Base-by-base conservation (phyloP, 2,113 vertebrate species). In the Ardeotis arabs region DNA sequence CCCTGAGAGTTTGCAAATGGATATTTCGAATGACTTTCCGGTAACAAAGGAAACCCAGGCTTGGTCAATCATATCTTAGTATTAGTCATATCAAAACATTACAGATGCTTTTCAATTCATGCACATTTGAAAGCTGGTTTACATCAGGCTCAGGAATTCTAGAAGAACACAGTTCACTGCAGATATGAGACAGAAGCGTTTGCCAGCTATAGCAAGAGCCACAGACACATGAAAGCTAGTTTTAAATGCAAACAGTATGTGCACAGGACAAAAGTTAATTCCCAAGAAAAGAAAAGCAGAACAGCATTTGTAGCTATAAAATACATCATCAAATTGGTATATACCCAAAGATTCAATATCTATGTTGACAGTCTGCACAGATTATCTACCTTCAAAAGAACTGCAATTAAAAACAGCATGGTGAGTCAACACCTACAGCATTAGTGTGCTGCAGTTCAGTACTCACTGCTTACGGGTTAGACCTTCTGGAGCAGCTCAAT, bases 401-500 rank as follows among this genome's bases (percentile, higher is more conserved):
- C 73, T 73, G 58, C 85, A 96, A 90, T 91, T 90, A 87, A 70
- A 77, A 97, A 37, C 82, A 95, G 90, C 92, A 76, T 25, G 44
- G 93, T 91, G 94, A 96, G 85, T 72, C 85, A 95, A 95, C 82
- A 95, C 80, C 91, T 80, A 74, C 87, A 95, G 87, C 91, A 94
- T 45, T 44, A 82, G 72, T 52, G 70, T 86, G 81, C 90, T 96
- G 93, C 87, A 95, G 90, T 81, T 91, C 83, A 87, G 89, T 93
- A 88, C 85, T 90, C 94, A 91, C 89, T 95, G 89, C 95, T 94
- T 67, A 90, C 39, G 91, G 70, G 89, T 95, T 92, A 97, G 69
- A 95, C 90, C 86, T 79, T 89, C 93, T 93, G 89, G 81, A 94
- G 88, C 84, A 94, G 85, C 85, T 93, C 76, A 69, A 80, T 79